Evolutionary conservation across 1,140 invertebrate species (phyloP).

Genomic region (Apolygus lucorum): DNA sequence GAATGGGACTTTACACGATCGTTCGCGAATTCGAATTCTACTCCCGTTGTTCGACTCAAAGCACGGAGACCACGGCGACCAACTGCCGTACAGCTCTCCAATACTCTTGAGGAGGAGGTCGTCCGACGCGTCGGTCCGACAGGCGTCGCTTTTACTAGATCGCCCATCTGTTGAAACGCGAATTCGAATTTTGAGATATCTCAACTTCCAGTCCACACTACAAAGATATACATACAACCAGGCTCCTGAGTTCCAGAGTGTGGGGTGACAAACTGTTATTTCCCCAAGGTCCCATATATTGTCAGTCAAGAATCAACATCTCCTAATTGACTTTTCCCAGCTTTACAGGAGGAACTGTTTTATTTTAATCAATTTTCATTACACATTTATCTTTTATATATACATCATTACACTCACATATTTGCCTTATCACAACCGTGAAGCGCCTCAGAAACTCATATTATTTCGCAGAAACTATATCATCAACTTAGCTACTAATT

Average conservation of each 20-base stretch:
- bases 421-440: too few species aligned
- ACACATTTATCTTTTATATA: too few species aligned
- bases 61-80: neutral
- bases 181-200: neutral
- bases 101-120: neutral
- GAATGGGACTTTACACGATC: conserved; percentile 8
- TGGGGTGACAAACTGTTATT: neutral
- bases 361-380: too few species aligned
- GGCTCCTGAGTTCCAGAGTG: neutral
- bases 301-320: neutral
- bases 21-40: conserved; percentile 12
- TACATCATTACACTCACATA: too few species aligned
- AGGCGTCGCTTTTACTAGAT: neutral
- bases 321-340: too few species aligned
- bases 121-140: neutral
- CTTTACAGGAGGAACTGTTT: too few species aligned
- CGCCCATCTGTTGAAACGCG: neutral
- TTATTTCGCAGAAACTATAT: too few species aligned
- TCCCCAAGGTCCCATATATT: neutral
- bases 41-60: neutral
- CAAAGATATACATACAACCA: neutral
- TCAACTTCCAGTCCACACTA: neutral
- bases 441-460: too few species aligned
- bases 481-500: too few species aligned
- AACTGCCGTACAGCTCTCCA: neutral